Evolutionary conservation across 2,797 vertebrate species (phyloP).

Genomic region (Pseudomugil tenellus): DNA sequence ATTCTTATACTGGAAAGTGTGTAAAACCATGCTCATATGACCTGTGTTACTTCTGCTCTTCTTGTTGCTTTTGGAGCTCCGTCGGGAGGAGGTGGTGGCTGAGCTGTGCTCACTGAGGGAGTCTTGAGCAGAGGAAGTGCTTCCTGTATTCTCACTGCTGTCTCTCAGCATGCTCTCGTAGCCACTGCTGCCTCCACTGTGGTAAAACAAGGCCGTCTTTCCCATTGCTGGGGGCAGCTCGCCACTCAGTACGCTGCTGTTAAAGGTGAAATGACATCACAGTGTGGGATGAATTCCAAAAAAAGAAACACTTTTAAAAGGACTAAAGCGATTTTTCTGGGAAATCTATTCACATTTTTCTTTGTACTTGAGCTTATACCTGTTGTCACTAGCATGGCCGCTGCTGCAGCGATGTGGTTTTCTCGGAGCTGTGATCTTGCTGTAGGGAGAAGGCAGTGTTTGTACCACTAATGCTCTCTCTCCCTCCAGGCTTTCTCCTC

Average conservation of each 20-base stretch:
- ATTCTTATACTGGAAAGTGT: neutral
- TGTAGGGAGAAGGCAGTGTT: constrained; percentile 95
- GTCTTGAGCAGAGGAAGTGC: constrained; percentile 94
- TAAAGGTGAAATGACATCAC: constrained; percentile 4
- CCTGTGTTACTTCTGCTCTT: constrained; percentile 93
- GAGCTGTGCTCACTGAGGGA: constrained; percentile 96
- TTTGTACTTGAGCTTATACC: constrained; percentile 47
- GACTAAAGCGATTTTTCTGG: neutral
- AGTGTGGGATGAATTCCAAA: constrained; percentile 2
- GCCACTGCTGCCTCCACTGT: constrained; percentile 97
- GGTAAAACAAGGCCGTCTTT: constrained; percentile 96
- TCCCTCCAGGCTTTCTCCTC: constrained; percentile 62
- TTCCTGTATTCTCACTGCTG: constrained; percentile 95
- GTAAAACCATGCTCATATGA: constrained; percentile 53
- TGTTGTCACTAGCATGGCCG: constrained; percentile 93
- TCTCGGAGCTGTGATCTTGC: constrained; percentile 95
- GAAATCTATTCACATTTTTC: neutral
- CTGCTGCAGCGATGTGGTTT: constrained; percentile 94
- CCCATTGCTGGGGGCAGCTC: constrained; percentile 98
- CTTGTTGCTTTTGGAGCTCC: constrained; percentile 92
- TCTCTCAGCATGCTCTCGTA: constrained; percentile 98
- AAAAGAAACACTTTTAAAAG: neutral
- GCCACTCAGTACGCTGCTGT: constrained; percentile 92
- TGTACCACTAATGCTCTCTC: constrained; percentile 83
- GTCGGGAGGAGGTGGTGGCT: constrained; percentile 86